Percentiles rank a stretch among this genome's conserved stretches.
Evolutionary conservation across 2,888 invertebrate genomes (phyloP).

Genomic region (Eurytoma adleriae): DNA sequence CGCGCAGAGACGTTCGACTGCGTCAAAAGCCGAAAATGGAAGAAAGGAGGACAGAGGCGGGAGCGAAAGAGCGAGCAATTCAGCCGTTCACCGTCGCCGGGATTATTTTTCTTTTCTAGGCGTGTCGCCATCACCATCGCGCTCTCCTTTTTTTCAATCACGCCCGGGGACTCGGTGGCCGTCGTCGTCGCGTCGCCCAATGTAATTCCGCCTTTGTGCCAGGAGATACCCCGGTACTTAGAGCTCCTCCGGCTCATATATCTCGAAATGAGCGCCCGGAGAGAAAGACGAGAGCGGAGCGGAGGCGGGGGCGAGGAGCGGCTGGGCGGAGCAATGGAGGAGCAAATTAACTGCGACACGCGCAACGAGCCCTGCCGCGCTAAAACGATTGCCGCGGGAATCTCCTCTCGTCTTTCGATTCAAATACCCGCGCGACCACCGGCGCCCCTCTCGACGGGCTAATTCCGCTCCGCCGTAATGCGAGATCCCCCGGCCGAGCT

Average conservation of each 20-base stretch:
- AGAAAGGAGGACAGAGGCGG: slow-evolving; percentile 49
- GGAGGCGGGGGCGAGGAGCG: neutral
- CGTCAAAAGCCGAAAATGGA: slow-evolving; percentile 22
- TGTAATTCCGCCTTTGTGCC: slow-evolving; percentile 70
- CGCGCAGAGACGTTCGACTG: neutral
- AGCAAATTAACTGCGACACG: slow-evolving; percentile 71
- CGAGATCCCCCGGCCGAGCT: no score
- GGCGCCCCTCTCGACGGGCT: no score
- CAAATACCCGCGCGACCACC: neutral
- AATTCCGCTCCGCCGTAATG: no score
- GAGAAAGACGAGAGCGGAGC: slow-evolving; percentile 21
- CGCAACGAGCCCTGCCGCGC: slow-evolving; percentile 64
- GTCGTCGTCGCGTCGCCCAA: slow-evolving; percentile 59
- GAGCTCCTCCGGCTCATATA: slow-evolving; percentile 66
- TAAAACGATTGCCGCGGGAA: slow-evolving; percentile 69
- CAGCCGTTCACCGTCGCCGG: slow-evolving; percentile 52
- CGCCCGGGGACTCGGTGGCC: slow-evolving; percentile 58
- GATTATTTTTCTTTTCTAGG: slow-evolving; percentile 63
- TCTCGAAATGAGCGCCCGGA: slow-evolving; percentile 63
- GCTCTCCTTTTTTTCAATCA: slow-evolving; percentile 68
- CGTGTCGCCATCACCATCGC: slow-evolving; percentile 5
- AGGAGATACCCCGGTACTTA: slow-evolving; percentile 63
- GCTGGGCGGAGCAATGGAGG: slow-evolving; percentile 53
- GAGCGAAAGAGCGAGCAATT: slow-evolving; percentile 37
- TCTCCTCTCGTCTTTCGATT: slow-evolving; percentile 59